A percentile compares a stretch with the other conserved stretches of the same genome.
These are phyloP conservation scores for Spilogale gracilis DNA, from an alignment of 2,113 vertebrate species.

Conservation along the genomic window DNA sequence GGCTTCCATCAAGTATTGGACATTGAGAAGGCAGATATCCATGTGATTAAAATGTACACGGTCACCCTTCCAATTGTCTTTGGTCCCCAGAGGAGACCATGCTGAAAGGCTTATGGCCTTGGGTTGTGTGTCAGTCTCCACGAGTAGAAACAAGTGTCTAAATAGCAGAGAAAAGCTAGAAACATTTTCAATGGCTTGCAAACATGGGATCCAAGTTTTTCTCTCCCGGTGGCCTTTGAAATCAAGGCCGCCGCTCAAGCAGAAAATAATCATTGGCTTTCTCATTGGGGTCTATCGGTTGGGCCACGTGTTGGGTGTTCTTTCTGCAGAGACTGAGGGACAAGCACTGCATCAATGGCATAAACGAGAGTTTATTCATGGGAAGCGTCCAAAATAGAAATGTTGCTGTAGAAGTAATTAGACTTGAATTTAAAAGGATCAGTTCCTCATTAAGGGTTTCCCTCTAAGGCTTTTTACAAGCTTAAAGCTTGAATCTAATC, in stretches of 20 bases:
- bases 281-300: conserved; percentile 42
- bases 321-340: conserved; percentile 46
- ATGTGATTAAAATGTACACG: background rate
- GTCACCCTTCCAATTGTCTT: background rate
- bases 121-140: background rate
- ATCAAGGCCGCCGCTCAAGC: conserved; percentile 72
- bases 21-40: background rate
- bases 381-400: conserved; percentile 85
- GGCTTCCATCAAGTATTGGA: background rate
- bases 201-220: conserved; percentile 57
- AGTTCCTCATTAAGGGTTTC: conserved; percentile 86
- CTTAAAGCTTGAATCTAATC: conserved; percentile 84
- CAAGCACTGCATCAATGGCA: conserved; percentile 10
- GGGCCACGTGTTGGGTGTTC: conserved; percentile 1
- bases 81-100: background rate
- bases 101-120: background rate
- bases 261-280: conserved; percentile 79
- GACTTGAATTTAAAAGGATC: conserved; percentile 86
- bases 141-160: background rate
- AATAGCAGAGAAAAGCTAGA: conserved; percentile 27
- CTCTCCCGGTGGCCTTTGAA: conserved; percentile 79
- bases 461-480: conserved; percentile 85
- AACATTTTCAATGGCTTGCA: conserved; percentile 50
- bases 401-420: conserved; percentile 84
- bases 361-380: conserved; percentile 77